Evolutionary conservation across 2,113 vertebrate genomes (phyloP), one percentile per base, ranked within the genome.

Genomic region (Barbus barbus): DNA sequence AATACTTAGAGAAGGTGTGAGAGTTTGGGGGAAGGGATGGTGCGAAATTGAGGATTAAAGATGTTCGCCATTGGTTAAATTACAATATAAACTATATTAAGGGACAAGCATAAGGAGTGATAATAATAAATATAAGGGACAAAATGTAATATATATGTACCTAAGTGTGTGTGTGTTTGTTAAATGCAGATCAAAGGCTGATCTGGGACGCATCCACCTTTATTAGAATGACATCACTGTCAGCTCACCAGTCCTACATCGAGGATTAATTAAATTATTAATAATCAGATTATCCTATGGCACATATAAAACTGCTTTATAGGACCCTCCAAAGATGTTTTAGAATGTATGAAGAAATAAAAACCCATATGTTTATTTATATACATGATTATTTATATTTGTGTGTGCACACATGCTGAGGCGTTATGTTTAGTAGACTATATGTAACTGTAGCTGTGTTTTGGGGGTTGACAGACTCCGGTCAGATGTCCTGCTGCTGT

Each of bases 1-100:
- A 79, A 79, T 63, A 63, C 83, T 84, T 33, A 36, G 41, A 67
- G 74, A 53, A 67, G 51, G 56, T 84, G 82, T 77, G 73, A 65
- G 81, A 73, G 81, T 9, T 60, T n/a, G 82, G 22, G 71, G 24
- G 73, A 65, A 26, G 20, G 26, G 38, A 65, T 33, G 28, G 46
- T 48, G 58, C 1, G 13, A 63, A 46, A 79, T 63, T 20, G 46
- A 44, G 38, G 16, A 79, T 67, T 67, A 81, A 81, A 65, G 18
- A n/a, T 28, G 78, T 60, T 60, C 16, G 5, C 31, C 75, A 38
- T 16, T 76, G 28, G 48, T 56, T 78, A 61, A 41, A 78, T 78
- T 14, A 61, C n/a, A 41, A 61, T 60, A 41, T 61, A 61, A 78
- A 16, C 7, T 13, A 78, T 18, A 38, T 38, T 41, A 26, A 61